A percentile compares a stretch with the other conserved stretches of the same genome.
Evolutionary conservation across 2,888 invertebrate species (phyloP).

Genomic region (Schizotus pectinicornis): DNA sequence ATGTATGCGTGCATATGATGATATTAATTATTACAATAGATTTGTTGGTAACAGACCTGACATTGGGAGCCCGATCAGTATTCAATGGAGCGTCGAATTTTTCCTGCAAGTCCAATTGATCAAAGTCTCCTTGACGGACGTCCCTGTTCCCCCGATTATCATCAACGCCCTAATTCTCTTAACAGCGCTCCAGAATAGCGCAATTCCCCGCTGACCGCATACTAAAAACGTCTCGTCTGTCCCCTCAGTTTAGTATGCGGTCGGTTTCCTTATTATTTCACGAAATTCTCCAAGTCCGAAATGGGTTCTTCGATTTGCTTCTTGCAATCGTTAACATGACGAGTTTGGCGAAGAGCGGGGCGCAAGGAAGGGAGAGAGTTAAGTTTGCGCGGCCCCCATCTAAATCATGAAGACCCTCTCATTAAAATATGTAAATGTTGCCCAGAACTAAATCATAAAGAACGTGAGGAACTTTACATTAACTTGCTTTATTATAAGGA

Average conservation of each 20-base stretch:
- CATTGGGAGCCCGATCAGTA: too few relatives aligned
- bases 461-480: constrained; percentile 49
- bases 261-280: neutral
- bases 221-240: too few relatives aligned
- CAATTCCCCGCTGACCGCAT: too few relatives aligned
- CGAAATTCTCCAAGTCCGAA: neutral
- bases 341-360: neutral
- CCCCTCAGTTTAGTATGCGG: too few relatives aligned
- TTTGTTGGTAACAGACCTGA: too few relatives aligned
- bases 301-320: neutral
- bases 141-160: too few relatives aligned
- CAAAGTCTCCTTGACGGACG: too few relatives aligned
- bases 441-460: constrained; percentile 51
- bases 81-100: too few relatives aligned
- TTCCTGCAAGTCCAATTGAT: too few relatives aligned
- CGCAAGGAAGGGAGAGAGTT: constrained; percentile 1
- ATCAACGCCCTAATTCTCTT: too few relatives aligned
- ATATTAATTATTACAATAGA: too few relatives aligned
- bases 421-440: constrained; percentile 54
- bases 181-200: too few relatives aligned
- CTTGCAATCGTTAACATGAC: constrained; percentile 9
- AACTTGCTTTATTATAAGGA: constrained; percentile 42
- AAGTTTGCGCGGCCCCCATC: constrained; percentile 36
- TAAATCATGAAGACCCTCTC: constrained; percentile 48
- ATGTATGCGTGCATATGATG: neutral